phyloP scores from a whole-genome alignment of 1,140 invertebrate species.

The Drosophila repleta region DNA sequence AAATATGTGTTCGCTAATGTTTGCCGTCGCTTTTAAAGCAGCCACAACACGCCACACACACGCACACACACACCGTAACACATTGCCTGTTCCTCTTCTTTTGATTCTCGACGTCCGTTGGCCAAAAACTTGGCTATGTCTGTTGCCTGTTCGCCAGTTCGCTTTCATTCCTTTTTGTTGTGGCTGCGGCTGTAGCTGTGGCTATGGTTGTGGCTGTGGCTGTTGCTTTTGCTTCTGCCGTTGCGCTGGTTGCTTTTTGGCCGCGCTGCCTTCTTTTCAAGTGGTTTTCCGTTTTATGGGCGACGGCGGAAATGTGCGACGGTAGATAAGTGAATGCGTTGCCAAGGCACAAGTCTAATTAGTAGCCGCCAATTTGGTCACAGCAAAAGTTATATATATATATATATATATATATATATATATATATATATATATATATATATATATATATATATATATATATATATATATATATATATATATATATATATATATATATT shows the following conservation, averaged over 20 bases:
- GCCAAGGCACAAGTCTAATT: conserved; percentile 34
- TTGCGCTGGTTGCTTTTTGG: conserved; percentile 1
- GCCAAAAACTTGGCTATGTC: conserved; percentile 26
- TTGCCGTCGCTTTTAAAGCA: conserved; percentile 34
- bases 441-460: too few species aligned
- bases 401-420: too few species aligned
- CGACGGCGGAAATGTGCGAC: conserved; percentile 1
- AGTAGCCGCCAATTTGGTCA: conserved; percentile 10
- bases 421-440: neutral
- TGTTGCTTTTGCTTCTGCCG: neutral
- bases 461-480: too few species aligned
- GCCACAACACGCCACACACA: conserved; percentile 28
- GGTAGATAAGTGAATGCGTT: conserved; percentile 25
- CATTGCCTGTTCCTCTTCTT: conserved; percentile 33
- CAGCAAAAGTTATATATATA: conserved; percentile 3
- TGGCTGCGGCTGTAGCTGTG: conserved; percentile 17
- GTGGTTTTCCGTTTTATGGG: conserved; percentile 35
- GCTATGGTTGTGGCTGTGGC: neutral
- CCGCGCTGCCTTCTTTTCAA: conserved; percentile 33
- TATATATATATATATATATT: too few species aligned
- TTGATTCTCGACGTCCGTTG: conserved; percentile 61
- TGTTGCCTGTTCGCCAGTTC: neutral
- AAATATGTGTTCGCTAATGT: conserved; percentile 73
- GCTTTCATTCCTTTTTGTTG: conserved; percentile 24
- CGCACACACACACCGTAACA: neutral